A percentile compares a stretch with the other conserved stretches of the same genome.
Conservation (phyloP, 2,797 vertebrate species). For the Lateolabrax maculatus region DNA sequence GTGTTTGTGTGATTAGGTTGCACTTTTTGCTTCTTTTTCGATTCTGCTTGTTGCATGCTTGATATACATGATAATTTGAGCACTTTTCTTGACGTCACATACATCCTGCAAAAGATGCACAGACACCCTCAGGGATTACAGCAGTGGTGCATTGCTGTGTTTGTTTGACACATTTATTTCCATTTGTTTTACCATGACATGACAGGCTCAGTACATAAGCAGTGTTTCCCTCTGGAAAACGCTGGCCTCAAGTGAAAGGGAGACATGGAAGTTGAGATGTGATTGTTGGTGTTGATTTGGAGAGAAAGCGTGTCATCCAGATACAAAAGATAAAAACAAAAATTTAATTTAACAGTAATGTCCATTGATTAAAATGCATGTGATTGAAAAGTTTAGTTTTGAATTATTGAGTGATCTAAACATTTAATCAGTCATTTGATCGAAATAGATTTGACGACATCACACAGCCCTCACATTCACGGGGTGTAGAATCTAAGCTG, state of each 20-base stretch:
- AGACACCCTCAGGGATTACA: not conserved
- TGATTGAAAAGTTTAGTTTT: slow-evolving; percentile 13
- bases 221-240: not conserved
- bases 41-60: slow-evolving; percentile 67
- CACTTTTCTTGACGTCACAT: slow-evolving; percentile 2
- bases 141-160: not conserved
- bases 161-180: slow-evolving; percentile 7
- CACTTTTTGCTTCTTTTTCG: slow-evolving; percentile 10
- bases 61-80: slow-evolving; percentile 37
- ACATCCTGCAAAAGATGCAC: slow-evolving; percentile 5
- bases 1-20: slow-evolving; percentile 45
- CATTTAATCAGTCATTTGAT: slow-evolving; percentile 11
- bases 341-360: not conserved
- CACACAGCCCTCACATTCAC: not conserved
- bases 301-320: slow-evolving; percentile 30
- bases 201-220: not conserved
- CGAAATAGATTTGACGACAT: not conserved
- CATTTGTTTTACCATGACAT: not conserved
- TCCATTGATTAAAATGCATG: slow-evolving; percentile 16
- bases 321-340: slow-evolving; percentile 11
- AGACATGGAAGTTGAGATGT: slow-evolving; percentile 6
- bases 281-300: slow-evolving; percentile 53
- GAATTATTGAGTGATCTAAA: slow-evolving; percentile 25
- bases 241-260: not conserved
- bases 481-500: not conserved